Evolutionary conservation across 2,113 vertebrate genomes (phyloP).

Genomic region (Nerophis ophidion): DNA sequence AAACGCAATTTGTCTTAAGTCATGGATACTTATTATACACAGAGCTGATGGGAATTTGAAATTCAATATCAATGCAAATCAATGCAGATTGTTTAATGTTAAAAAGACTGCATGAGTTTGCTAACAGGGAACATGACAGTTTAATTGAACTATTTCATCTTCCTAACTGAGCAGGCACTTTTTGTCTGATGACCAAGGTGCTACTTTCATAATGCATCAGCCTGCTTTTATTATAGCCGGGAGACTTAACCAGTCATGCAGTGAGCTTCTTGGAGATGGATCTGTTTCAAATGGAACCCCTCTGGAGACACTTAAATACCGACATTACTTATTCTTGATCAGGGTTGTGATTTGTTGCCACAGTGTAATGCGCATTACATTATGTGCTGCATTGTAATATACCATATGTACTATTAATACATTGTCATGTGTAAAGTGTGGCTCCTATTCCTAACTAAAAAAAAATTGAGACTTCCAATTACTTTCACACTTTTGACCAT

Average conservation of each 20-base stretch:
- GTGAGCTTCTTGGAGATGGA: background rate
- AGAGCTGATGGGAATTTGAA: background rate
- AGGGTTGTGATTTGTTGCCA: background rate
- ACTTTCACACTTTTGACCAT: no score
- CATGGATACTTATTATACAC: no score
- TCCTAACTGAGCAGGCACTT: conserved; percentile 16
- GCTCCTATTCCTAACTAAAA: background rate
- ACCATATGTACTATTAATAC: background rate
- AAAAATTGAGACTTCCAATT: no score
- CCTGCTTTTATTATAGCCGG: conserved; percentile 32
- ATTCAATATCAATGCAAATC: background rate
- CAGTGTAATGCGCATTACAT: background rate
- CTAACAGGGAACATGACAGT: background rate
- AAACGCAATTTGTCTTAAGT: no score
- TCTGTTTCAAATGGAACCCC: background rate
- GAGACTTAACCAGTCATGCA: conserved; percentile 9
- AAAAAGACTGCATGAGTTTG: background rate
- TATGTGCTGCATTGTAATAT: background rate
- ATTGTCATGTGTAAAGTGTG: background rate
- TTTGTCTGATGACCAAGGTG: conserved; percentile 23
- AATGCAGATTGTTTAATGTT: background rate
- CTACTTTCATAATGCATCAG: conserved; percentile 20
- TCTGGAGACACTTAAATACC: background rate
- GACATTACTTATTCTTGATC: conserved; percentile 1
- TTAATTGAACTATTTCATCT: conserved; percentile 24